Evolutionary conservation across 2,888 invertebrate genomes (phyloP), one percentile per base, ranked within the genome.

Genomic region (Trichogramma dendrolimi): DNA sequence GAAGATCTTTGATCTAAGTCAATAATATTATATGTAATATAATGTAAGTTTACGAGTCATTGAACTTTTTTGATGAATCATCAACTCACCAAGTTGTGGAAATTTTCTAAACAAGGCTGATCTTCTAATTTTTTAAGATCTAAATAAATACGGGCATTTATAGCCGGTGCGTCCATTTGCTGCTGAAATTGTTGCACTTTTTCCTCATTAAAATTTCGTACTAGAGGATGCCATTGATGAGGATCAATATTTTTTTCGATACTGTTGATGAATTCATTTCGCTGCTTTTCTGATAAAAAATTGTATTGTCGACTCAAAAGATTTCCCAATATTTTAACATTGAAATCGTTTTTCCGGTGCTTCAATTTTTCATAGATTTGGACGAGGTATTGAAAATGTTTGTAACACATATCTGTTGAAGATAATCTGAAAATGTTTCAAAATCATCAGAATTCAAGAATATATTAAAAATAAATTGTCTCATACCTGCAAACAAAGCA

Each of bases 401-500:
- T 65, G 50, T 67, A 69, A 58, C 75, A 72, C 39, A 76, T 59
- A 41, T 75, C 68, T 4, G 72, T 61, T 6, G 75, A 68, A 38
- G 72, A 69, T 10, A 73, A 63, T 57, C 77, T 77, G 57, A 49
- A 71, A 27, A 27, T 27, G 27, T 27, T 67, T 41, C 51, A 46
- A 56, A 41, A 43, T 10, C 4, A 6, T 58, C 1, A 11, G 46
- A 10, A 42, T 14, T 14, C 14, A 11, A 38, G 14, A n/a, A 44
- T 7, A 47, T 46, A 54, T 46, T 44, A 14, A 51, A 50, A 43
- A 50, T 38, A 7, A 60, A 44, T 7, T 51, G 6, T 5, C 10
- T 41, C 42, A 60, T 65, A 79, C 75, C 74, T 73, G 63, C 69
- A 71, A 46, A 78, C 51, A 48, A 74, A 73, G 39, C 74, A 74